Evolutionary conservation across 2,888 invertebrate species (phyloP).

Genomic region (Macropis europaea): DNA sequence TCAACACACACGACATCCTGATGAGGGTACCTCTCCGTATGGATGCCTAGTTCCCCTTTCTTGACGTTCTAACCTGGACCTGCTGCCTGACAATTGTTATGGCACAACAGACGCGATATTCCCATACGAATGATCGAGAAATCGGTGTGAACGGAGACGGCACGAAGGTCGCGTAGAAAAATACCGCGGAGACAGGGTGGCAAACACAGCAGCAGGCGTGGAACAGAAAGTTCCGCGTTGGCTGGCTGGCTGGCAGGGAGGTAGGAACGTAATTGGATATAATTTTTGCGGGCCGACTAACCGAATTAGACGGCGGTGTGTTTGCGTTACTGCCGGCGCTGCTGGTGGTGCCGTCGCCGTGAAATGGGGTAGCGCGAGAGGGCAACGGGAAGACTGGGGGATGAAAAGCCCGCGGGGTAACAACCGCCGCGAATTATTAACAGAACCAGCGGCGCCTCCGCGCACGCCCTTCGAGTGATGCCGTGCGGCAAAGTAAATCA

Average conservation of each 20-base stretch:
- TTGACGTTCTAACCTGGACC: too few relatives aligned
- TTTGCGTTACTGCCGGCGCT: constrained; percentile 65
- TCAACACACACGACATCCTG: too few relatives aligned
- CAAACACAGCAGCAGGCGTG: constrained; percentile 46
- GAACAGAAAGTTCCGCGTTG: constrained; percentile 44
- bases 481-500: constrained; percentile 62
- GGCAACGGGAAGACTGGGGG: constrained; percentile 33
- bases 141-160: too few relatives aligned
- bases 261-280: constrained; percentile 72
- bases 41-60: too few relatives aligned
- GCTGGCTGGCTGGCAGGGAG: constrained; percentile 53
- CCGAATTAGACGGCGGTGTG: constrained; percentile 70
- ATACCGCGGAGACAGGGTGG: constrained; percentile 17
- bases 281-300: constrained; percentile 72
- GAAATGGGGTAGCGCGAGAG: constrained; percentile 41
- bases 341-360: constrained; percentile 43
- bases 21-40: too few relatives aligned
- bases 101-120: too few relatives aligned
- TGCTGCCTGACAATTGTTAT: too few relatives aligned
- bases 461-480: constrained; percentile 56
- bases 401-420: constrained; percentile 64
- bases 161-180: constrained; percentile 19
- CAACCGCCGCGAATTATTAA: constrained; percentile 68
- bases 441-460: constrained; percentile 57
- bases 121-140: too few relatives aligned